A percentile compares a stretch with the other conserved stretches of the same genome.
phyloP scores from a whole-genome alignment of 2,797 vertebrate species.

The Syndactyla subalaris region DNA sequence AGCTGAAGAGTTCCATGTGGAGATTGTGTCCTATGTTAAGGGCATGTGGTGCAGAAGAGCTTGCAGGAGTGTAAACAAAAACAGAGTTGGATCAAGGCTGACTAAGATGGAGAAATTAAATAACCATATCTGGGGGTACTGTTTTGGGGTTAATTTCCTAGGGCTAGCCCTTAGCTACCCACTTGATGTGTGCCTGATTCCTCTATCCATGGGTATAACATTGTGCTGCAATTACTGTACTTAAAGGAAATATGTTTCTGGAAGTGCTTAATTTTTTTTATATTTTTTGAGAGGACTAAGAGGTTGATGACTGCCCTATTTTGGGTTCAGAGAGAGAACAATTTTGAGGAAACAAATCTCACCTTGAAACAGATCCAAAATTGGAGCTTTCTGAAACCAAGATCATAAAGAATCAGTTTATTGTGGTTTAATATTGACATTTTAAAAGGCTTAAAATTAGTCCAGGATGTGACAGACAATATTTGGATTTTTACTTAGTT shows the following conservation, averaged over 20 bases:
- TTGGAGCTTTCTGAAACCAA: background rate
- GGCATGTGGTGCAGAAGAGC: background rate
- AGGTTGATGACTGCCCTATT: background rate
- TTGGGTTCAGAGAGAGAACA: background rate
- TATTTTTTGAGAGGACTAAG: background rate
- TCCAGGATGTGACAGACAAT: background rate
- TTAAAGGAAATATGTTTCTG: background rate
- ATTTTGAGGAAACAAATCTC: background rate
- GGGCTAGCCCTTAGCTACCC: background rate
- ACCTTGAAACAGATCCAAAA: background rate
- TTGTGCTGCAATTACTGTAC: background rate
- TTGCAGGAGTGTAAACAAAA: background rate
- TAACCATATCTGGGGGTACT: rapidly evolving
- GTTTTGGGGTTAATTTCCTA: background rate
- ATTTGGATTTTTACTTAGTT: background rate
- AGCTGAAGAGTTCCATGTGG: background rate
- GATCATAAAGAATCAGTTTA: background rate
- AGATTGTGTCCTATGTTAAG: background rate
- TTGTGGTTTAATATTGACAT: background rate
- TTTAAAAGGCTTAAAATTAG: background rate
- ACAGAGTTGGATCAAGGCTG: background rate
- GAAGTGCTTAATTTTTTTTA: background rate
- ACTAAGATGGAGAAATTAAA: background rate
- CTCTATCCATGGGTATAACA: rapidly evolving
- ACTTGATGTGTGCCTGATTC: background rate